phyloP scores from a whole-genome alignment of 2,888 invertebrate genomes.

The Abrostola triplasia region DNA sequence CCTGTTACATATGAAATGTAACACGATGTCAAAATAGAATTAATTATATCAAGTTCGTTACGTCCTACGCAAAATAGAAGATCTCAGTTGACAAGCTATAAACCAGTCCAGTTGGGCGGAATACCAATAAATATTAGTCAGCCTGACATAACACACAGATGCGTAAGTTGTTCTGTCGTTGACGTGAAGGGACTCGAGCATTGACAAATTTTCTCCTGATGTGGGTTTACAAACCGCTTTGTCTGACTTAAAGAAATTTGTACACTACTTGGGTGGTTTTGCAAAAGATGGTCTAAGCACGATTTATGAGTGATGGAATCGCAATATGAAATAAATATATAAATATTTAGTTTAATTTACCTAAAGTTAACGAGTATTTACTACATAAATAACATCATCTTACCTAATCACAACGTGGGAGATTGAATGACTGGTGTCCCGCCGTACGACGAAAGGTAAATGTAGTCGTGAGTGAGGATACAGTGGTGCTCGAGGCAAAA shows the following conservation, averaged over 20 bases:
- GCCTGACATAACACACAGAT: slow-evolving; percentile 63
- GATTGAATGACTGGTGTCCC: slow-evolving; percentile 90
- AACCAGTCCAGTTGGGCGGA: slow-evolving; percentile 65
- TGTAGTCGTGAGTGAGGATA: slow-evolving; percentile 97
- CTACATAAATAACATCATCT: slow-evolving; percentile 62
- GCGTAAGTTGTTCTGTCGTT: slow-evolving; percentile 59
- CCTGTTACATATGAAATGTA: slow-evolving; percentile 20
- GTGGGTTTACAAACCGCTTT: slow-evolving; percentile 56
- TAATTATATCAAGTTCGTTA: slow-evolving; percentile 51
- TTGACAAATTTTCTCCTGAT: slow-evolving; percentile 65
- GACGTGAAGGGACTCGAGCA: slow-evolving; percentile 64
- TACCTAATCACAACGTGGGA: slow-evolving; percentile 96
- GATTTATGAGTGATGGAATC: slow-evolving; percentile 7
- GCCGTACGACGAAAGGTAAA: slow-evolving; percentile 95
- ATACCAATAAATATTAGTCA: slow-evolving; percentile 62
- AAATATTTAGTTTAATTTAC: too few species aligned
- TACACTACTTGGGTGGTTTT: slow-evolving; percentile 57
- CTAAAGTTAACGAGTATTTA: background rate
- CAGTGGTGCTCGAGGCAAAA: slow-evolving; percentile 95
- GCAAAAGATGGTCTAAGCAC: slow-evolving; percentile 25
- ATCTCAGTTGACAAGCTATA: slow-evolving; percentile 65
- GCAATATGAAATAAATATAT: slow-evolving; percentile 13
- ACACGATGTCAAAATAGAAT: slow-evolving; percentile 39
- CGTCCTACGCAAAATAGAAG: slow-evolving; percentile 64
- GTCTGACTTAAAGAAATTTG: slow-evolving; percentile 47